These are phyloP conservation scores for Cotesia congregata DNA, from an alignment of 2,888 invertebrate species.

Conservation along the genomic window DNA sequence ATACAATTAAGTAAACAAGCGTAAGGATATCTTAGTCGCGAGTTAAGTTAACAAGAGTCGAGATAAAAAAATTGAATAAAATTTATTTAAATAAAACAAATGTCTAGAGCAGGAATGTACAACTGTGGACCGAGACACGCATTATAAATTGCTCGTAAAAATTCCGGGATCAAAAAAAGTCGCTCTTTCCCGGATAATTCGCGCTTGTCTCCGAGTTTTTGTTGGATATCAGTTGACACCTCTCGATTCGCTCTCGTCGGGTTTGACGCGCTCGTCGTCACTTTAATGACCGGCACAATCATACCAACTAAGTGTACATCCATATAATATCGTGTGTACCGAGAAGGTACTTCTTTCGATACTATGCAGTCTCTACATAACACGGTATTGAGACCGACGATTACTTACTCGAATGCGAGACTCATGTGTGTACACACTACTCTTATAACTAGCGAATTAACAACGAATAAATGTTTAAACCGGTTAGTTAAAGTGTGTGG, in stretches of 20 bases:
- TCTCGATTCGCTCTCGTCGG: constrained; percentile 30
- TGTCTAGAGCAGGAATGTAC: background rate
- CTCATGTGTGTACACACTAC: background rate
- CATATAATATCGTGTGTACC: background rate
- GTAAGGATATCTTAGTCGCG: background rate
- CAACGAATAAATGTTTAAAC: constrained; percentile 64
- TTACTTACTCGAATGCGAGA: constrained; percentile 33
- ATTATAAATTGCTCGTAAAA: constrained; percentile 6
- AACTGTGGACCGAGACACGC: background rate
- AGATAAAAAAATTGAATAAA: background rate
- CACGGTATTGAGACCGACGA: constrained; percentile 46
- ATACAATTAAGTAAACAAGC: constrained; percentile 18
- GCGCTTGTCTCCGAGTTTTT: constrained; percentile 2
- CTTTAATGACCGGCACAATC: background rate
- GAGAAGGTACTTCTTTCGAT: too few relatives aligned
- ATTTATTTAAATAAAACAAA: background rate
- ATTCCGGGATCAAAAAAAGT: background rate
- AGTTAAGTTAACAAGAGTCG: background rate
- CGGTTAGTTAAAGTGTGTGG: constrained; percentile 60
- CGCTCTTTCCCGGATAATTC: constrained; percentile 1
- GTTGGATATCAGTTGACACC: constrained; percentile 30
- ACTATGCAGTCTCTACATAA: constrained; percentile 44
- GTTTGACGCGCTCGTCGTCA: constrained; percentile 9
- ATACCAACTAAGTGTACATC: constrained; percentile 11
- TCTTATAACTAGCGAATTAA: constrained; percentile 59